Conservation (phyloP, 2,113 vertebrate genomes). For the Gavialis gangeticus region DNA sequence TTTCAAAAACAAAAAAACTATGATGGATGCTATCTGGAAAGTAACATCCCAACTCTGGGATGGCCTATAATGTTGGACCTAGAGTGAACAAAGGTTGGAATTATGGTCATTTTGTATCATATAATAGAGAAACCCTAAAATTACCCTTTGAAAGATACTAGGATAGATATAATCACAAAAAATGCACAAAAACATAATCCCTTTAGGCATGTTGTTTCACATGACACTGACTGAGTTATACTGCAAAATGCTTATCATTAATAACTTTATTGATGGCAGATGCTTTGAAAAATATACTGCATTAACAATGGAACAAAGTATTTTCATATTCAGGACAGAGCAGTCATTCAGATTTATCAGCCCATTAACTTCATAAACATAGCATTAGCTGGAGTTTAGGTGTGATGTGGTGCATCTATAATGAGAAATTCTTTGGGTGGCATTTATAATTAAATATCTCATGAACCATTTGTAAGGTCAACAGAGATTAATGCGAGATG, state of each 20-base stretch:
- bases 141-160: rapidly evolving
- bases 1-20: neutral
- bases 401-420: conserved; percentile 3
- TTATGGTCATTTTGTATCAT: rapidly evolving
- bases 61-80: neutral
- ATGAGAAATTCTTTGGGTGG: conserved; percentile 28
- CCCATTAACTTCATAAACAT: conserved; percentile 45
- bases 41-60: rapidly evolving
- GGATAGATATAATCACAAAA: rapidly evolving
- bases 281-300: conserved; percentile 7
- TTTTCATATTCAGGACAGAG: conserved; percentile 16
- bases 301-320: neutral
- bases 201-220: rapidly evolving
- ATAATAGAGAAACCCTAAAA: rapidly evolving
- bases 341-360: conserved; percentile 24
- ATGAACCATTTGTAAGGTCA: conserved; percentile 14
- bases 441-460: conserved; percentile 37
- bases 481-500: conserved; percentile 22
- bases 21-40: rapidly evolving
- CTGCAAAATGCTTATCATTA: conserved; percentile 12
- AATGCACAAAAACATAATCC: rapidly evolving
- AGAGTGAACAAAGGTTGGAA: neutral
- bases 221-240: neutral
- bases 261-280: neutral
- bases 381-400: neutral